These are phyloP conservation scores for Serripes groenlandicus DNA, from an alignment of 2,888 invertebrate genomes.

Conservation along the genomic window DNA sequence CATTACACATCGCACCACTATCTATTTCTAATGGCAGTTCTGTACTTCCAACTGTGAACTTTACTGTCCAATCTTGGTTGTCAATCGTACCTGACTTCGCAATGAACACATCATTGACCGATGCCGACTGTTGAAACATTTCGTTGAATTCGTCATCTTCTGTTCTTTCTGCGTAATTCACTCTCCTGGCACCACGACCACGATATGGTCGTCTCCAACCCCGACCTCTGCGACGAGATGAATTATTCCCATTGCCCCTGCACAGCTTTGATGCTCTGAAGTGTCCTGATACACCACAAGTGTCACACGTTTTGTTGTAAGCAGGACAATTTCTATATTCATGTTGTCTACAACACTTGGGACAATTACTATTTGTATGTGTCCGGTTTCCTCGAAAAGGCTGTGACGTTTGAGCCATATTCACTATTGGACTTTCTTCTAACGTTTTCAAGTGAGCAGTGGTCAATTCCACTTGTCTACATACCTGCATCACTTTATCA, in stretches of 20 bases:
- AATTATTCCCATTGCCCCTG: background rate
- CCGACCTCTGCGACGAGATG: background rate
- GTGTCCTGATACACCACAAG: constrained; percentile 20
- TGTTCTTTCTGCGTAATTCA: background rate
- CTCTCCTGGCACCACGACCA: background rate
- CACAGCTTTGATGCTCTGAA: constrained; percentile 32
- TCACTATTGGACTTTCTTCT: constrained; percentile 27
- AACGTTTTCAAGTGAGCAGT: constrained; percentile 39
- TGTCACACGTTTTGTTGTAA: constrained; percentile 25
- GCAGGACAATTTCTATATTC: constrained; percentile 25
- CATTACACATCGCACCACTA: constrained; percentile 48
- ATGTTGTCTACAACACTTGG: constrained; percentile 30
- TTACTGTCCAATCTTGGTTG: constrained; percentile 21
- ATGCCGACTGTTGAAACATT: constrained; percentile 17
- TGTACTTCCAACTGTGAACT: constrained; percentile 13
- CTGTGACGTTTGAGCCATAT: background rate
- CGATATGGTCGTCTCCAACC: background rate
- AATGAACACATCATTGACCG: background rate
- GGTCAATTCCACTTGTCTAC: constrained; percentile 48
- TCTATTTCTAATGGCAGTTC: constrained; percentile 24
- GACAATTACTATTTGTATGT: too few species aligned
- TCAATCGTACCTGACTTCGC: background rate
- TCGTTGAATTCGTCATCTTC: constrained; percentile 8
- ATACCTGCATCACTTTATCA: constrained; percentile 40
- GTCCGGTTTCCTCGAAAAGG: background rate